These are phyloP conservation scores for Acronicta alni DNA, from an alignment of 2,888 invertebrate genomes.

Conservation along the genomic window DNA sequence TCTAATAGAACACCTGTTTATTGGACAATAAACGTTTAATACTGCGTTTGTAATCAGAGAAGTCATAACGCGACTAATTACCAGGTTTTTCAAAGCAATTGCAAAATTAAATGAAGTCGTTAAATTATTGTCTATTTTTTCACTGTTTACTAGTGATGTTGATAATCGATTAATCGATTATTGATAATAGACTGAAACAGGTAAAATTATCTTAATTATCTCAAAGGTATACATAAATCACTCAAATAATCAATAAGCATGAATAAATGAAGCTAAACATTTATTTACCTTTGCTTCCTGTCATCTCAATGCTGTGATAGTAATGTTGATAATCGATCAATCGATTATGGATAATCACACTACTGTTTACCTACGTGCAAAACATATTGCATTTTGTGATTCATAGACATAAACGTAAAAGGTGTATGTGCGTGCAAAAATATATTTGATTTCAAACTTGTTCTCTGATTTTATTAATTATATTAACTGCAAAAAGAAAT, in stretches of 20 bases:
- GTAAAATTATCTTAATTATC: too few relatives aligned
- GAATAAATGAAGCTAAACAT: too few relatives aligned
- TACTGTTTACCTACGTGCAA: too few relatives aligned
- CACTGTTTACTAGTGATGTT: slow-evolving; percentile 8
- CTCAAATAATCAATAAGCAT: too few relatives aligned
- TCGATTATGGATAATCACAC: too few relatives aligned
- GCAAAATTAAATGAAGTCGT: slow-evolving; percentile 4
- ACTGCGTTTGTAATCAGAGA: slow-evolving; percentile 10
- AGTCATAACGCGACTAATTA: slow-evolving; percentile 19
- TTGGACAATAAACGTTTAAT: slow-evolving; percentile 9
- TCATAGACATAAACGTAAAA: slow-evolving; percentile 20
- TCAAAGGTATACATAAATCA: too few relatives aligned
- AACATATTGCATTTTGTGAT: too few relatives aligned
- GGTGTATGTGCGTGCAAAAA: slow-evolving; percentile 21
- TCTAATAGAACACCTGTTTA: slow-evolving; percentile 8
- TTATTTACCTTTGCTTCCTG: too few relatives aligned
- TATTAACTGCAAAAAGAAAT: slow-evolving; percentile 4
- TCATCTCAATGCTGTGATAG: too few relatives aligned
- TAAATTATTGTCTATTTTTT: slow-evolving; percentile 19
- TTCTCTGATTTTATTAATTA: slow-evolving; percentile 3
- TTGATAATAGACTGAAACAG: too few relatives aligned
- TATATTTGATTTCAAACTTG: slow-evolving; percentile 16
- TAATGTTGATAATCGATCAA: too few relatives aligned
- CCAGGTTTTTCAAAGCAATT: slow-evolving; percentile 5
- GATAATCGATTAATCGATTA: too few relatives aligned